Base-by-base conservation (phyloP, 37 sponge, comb jelly and placozoan species). In the Aphrocallistes beatrix region DNA sequence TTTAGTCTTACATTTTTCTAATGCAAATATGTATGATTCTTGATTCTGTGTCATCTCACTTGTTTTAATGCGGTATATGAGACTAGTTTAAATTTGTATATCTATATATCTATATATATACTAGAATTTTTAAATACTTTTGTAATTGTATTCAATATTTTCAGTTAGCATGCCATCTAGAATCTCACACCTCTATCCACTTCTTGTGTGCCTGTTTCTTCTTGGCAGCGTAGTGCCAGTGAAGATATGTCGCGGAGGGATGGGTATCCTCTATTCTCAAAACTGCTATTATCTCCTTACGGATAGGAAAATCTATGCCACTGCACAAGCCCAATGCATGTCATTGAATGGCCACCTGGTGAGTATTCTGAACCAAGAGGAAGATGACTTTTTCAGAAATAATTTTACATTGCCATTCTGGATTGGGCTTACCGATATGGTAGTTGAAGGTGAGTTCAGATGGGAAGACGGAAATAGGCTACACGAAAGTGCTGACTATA, bases 1-100 rank as follows among this genome's bases (percentile, higher is more conserved):
- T 99, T 23, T 99, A 85, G 88, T 25, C 28, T 1, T 83, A 17
- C 17, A 13, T 47, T 21, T 47, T 47, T 47, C 17, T 17, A 47
- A 47, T 47, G 17, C 49, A 21, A 47, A 21, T 47, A 21, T 47
- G 17, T 13, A 47, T 47, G 49, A 21, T 47, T 13, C 17, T 47
- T 13, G 49, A 47, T 47, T 47, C 17, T 47, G 49, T 47, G 17
- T 47, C 17, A 47, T 47, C 17, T 47, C 13, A 47, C 49, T 47
- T n/a, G n/a, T n/a, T n/a, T n/a, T n/a, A n/a, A n/a, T n/a, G n/a
- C n/a, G n/a, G n/a, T n/a, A n/a, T n/a, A 17, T 47, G 49, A 21
- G 13, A 47, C 49, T 47, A 17, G 49, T 47, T 47, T 17, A 47
- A 17, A 47, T 47, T 47, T 47, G 13, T 42, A 13, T n/a, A n/a